phyloP scores from a whole-genome alignment of 2,888 invertebrate species.

The Schizotus pectinicornis region DNA sequence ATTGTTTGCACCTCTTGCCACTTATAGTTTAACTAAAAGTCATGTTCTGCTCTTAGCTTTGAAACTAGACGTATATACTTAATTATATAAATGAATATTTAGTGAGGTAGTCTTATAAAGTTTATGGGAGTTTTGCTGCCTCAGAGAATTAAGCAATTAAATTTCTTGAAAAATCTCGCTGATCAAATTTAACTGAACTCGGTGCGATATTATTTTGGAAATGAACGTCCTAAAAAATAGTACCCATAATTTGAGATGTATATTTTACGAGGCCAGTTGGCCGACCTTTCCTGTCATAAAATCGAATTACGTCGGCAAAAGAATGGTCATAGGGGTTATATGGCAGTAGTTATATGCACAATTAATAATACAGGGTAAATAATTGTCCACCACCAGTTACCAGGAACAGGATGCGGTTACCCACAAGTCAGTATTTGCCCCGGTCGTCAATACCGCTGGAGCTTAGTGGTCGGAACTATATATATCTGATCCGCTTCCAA shows the following conservation, averaged over 20 bases:
- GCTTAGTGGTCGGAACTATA: conserved; percentile 32
- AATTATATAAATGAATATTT: too few relatives aligned
- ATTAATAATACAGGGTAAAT: conserved; percentile 15
- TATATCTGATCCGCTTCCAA: conserved; percentile 29
- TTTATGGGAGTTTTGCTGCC: too few relatives aligned
- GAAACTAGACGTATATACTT: too few relatives aligned
- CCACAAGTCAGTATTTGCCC: conserved; percentile 36
- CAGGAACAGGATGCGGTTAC: conserved; percentile 22
- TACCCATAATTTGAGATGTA: conserved; percentile 1
- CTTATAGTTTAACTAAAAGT: too few relatives aligned
- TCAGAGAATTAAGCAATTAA: too few relatives aligned
- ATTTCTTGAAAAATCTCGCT: too few relatives aligned
- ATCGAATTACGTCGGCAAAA: conserved; percentile 8
- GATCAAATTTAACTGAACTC: neutral
- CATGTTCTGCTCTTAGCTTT: too few relatives aligned
- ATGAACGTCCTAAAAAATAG: conserved; percentile 15
- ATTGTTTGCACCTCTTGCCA: too few relatives aligned
- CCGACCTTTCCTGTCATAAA: conserved; percentile 22
- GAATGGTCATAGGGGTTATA: conserved; percentile 11
- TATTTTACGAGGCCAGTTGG: conserved; percentile 8
- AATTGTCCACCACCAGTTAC: conserved; percentile 2
- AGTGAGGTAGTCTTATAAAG: too few relatives aligned
- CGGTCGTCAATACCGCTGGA: conserved; percentile 34
- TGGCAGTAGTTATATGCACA: conserved; percentile 14
- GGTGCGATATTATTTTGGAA: conserved; percentile 11